Percentiles rank a stretch among this genome's conserved stretches.
phyloP scores from a whole-genome alignment of 2,113 vertebrate species.

The Podilymbus podiceps region DNA sequence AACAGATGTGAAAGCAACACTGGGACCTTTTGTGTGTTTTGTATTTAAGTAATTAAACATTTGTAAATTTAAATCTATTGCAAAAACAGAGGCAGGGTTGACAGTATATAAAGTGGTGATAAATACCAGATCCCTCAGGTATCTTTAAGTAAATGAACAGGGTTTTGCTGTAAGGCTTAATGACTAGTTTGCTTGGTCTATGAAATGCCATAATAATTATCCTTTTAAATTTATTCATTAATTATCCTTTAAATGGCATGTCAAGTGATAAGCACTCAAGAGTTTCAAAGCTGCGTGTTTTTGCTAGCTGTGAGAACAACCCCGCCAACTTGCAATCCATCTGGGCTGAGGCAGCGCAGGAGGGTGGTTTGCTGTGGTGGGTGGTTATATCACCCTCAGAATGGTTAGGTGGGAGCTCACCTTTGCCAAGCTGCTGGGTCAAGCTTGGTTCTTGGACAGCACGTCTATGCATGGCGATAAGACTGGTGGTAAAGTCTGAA shows the following conservation, averaged over 20 bases:
- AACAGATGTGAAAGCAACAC: background rate
- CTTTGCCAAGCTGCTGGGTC: background rate
- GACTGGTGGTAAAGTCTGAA: background rate
- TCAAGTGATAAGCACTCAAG: slow-evolving; percentile 59
- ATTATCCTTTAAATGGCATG: slow-evolving; percentile 73
- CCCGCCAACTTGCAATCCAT: background rate
- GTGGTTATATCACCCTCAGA: background rate
- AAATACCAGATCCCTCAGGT: slow-evolving; percentile 75
- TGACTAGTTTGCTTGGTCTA: slow-evolving; percentile 68
- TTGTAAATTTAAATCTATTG: slow-evolving; percentile 63
- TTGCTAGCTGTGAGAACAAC: slow-evolving; percentile 16
- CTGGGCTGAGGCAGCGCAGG: background rate
- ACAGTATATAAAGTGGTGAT: slow-evolving; percentile 67
- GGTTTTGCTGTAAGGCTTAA: slow-evolving; percentile 69
- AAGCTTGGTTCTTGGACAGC: background rate
- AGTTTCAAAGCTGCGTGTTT: slow-evolving; percentile 41
- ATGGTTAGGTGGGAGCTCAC: background rate
- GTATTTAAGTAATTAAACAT: slow-evolving; percentile 57
- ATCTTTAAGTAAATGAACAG: slow-evolving; percentile 71
- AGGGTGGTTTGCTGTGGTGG: background rate
- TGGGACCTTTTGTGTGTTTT: slow-evolving; percentile 2
- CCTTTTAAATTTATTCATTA: slow-evolving; percentile 75
- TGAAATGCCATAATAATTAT: slow-evolving; percentile 76
- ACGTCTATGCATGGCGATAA: background rate
- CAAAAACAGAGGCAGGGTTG: slow-evolving; percentile 47